phyloP scores from a whole-genome alignment of 2,888 invertebrate species.

The Alviniconcha strummeri region DNA sequence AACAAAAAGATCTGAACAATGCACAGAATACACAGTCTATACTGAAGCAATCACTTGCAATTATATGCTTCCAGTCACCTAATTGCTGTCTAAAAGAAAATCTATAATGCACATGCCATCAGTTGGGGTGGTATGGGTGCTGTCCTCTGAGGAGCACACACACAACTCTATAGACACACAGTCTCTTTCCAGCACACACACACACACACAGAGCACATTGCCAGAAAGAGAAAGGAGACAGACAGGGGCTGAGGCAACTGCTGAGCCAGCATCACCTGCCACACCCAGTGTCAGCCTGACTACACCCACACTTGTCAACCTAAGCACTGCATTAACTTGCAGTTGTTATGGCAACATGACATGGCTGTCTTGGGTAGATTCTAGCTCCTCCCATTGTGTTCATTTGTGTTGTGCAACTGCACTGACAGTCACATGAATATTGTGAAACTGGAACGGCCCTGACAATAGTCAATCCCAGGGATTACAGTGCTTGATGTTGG shows the following conservation, averaged over 20 bases:
- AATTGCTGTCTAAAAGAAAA: background rate
- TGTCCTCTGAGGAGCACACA: background rate
- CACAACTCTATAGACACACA: background rate
- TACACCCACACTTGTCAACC: constrained; percentile 2
- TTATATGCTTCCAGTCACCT: background rate
- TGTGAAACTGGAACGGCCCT: too few species aligned
- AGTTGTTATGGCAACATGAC: too few species aligned
- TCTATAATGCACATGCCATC: background rate
- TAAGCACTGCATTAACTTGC: background rate
- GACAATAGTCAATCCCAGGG: too few species aligned
- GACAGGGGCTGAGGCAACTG: background rate
- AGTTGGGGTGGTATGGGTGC: background rate
- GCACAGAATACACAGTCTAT: too few species aligned
- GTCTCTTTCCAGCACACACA: background rate
- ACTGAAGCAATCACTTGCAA: too few species aligned
- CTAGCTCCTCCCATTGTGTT: background rate
- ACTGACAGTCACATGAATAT: background rate
- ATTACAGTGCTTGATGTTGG: too few species aligned
- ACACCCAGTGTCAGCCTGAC: background rate
- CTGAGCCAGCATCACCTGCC: background rate
- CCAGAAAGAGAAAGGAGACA: too few species aligned
- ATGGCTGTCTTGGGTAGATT: too few species aligned
- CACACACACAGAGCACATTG: background rate
- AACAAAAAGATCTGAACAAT: too few species aligned
- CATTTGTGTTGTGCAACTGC: background rate